Evolutionary conservation across 2,888 invertebrate species (phyloP), one percentile per base, ranked within the genome.

Genomic region (Hypolimnas misippus): DNA sequence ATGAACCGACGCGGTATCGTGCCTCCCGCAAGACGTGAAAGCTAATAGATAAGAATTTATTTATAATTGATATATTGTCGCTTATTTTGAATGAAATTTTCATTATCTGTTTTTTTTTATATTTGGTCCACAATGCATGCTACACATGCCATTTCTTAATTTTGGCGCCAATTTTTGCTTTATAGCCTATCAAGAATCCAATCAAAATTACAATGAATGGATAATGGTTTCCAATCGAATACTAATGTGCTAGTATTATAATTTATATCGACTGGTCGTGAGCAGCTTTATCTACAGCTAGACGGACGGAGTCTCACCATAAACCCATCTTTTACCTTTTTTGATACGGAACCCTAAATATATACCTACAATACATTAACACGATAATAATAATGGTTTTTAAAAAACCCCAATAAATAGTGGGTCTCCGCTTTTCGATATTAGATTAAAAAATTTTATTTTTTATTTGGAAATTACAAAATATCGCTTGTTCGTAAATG

Each of bases 221-320:
- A 25, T 25, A 25, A n/a, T 38, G 12, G n/a, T 33, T 33, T 33
- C n/a, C 33, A 12, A n/a, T 38, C n/a, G n/a, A n/a, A 38, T 12
- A 12, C 33, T 7, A 1, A n/a, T 38, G 35, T 12, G 35, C 35
- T 4, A 38, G 12, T 38, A 1, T 35, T 12, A 25, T 25, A 25
- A 6, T 10, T 16, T 8, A 1, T 8, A 8, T 10, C 42, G 16
- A 17, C 44, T 12, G 19, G 12, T 44, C 17, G 19, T 6, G 49
- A 25, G 7, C n/a, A 49, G 14, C n/a, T 14, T 25, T 5, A 29
- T 2, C 49, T 49, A 49, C 25, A n/a, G 25, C 8, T 14, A 49
- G 12, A 44, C 14, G 49, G 49, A 49, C 49, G 49, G 49, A 49
- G 49, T 29, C 49, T 14, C 29, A 29, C 49, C 14, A 7, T 29